phyloP scores from a whole-genome alignment of 2,113 vertebrate species.

The Xiphophorus maculatus region DNA sequence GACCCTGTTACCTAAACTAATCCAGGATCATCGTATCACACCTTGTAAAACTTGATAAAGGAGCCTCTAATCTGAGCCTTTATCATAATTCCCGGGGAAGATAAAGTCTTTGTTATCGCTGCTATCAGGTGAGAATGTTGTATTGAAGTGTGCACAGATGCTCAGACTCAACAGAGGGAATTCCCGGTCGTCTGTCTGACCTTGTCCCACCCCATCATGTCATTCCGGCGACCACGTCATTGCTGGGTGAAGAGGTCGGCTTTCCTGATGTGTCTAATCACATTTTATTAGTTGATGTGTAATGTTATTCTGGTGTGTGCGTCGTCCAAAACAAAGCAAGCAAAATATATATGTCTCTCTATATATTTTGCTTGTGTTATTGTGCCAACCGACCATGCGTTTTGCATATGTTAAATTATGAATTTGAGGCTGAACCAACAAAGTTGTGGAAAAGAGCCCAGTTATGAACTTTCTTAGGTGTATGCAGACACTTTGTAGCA shows the following conservation, averaged over 20 bases:
- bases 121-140: constrained; percentile 3
- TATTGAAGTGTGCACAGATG: constrained; percentile 3
- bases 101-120: constrained; percentile 15
- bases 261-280: constrained; percentile 10
- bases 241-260: constrained; percentile 3
- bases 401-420: constrained; percentile 7
- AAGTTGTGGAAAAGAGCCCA: neutral
- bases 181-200: constrained; percentile 21
- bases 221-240: neutral
- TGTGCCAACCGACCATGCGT: constrained; percentile 14
- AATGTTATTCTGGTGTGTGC: constrained; percentile 11
- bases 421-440: neutral
- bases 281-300: constrained; percentile 25
- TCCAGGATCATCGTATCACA: constrained; percentile 1
- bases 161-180: constrained; percentile 6
- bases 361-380: constrained; percentile 10
- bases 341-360: neutral
- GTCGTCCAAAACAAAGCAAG: constrained; percentile 4
- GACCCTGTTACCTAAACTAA: neutral
- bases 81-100: constrained; percentile 12
- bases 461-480: too few relatives aligned
- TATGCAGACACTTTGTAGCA: too few relatives aligned
- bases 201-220: constrained; percentile 1
- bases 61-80: neutral
- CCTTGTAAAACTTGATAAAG: neutral